Conservation (phyloP, 2,888 invertebrate genomes). For the Coelopa pilipes region DNA sequence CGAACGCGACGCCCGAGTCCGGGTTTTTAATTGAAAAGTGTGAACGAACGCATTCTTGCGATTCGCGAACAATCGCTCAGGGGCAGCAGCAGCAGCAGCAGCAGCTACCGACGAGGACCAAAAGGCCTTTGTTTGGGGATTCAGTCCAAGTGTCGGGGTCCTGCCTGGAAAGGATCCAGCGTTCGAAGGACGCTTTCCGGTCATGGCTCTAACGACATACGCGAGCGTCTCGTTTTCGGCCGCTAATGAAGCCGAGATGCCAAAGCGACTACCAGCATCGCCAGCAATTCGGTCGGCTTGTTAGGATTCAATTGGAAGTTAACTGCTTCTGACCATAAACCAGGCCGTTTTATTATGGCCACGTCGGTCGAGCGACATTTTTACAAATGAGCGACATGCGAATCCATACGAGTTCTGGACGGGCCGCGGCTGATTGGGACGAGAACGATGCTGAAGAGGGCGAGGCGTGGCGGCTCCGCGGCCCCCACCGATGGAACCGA, state of each 20-base stretch:
- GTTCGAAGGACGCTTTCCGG: not conserved
- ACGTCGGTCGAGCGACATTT: constrained; percentile 21
- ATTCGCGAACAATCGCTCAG: not conserved
- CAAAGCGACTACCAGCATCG: not conserved
- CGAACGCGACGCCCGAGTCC: not conserved
- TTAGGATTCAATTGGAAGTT: constrained; percentile 57
- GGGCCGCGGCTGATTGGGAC: not conserved
- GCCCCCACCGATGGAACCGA: too few species aligned
- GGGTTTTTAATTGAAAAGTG: constrained; percentile 12
- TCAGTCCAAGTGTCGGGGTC: too few species aligned
- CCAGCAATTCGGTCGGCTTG: constrained; percentile 34
- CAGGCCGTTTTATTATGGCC: constrained; percentile 13
- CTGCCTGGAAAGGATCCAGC: not conserved
- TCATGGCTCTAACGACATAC: not conserved
- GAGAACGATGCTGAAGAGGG: not conserved
- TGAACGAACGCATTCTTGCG: constrained; percentile 7
- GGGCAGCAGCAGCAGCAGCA: too few species aligned
- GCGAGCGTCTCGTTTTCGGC: not conserved
- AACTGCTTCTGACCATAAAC: constrained; percentile 58
- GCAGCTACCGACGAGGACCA: not conserved
- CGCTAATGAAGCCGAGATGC: constrained; percentile 4
- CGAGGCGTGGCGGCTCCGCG: not conserved
- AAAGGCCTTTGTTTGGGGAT: too few species aligned
- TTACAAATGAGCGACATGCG: not conserved
- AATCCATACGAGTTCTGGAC: not conserved